A percentile compares a stretch with the other conserved stretches of the same genome.
Evolutionary conservation across 2,888 invertebrate genomes (phyloP).

Genomic region (Hermaeophaga mercurialis): DNA sequence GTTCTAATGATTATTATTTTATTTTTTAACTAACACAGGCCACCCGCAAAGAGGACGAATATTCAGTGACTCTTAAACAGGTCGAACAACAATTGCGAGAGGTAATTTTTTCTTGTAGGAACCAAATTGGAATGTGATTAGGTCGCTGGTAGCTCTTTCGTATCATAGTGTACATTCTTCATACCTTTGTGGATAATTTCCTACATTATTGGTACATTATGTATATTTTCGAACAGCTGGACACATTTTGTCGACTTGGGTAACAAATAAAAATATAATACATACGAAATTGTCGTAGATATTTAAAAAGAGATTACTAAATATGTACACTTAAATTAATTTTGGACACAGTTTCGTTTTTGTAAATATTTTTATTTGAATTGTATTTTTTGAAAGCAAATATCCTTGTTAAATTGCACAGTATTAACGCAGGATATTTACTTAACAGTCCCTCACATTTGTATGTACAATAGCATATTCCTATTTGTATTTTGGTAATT

Average conservation of each 20-base stretch:
- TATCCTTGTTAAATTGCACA: not conserved
- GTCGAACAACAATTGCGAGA: slow-evolving; percentile 90
- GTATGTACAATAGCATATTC: not conserved
- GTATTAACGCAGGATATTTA: not conserved
- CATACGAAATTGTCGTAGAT: no score
- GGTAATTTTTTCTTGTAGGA: slow-evolving; percentile 65
- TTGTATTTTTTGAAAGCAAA: not conserved
- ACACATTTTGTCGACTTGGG: no score
- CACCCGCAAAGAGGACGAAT: slow-evolving; percentile 93
- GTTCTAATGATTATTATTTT: slow-evolving; percentile 49
- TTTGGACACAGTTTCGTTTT: no score
- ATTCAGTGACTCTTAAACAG: slow-evolving; percentile 88
- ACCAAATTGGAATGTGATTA: slow-evolving; percentile 25
- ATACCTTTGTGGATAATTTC: slow-evolving; percentile 11
- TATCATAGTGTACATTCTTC: slow-evolving; percentile 20
- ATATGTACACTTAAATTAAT: no score
- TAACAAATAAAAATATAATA: no score
- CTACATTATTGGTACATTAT: slow-evolving; percentile 14
- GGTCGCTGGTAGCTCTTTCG: slow-evolving; percentile 20
- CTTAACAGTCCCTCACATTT: not conserved
- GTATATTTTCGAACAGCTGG: no score
- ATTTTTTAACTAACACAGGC: slow-evolving; percentile 68
- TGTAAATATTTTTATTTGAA: no score
- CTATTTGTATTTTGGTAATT: slow-evolving; percentile 10
- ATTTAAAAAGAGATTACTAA: no score